Percentiles rank a stretch among this genome's conserved stretches.
phyloP scores from a whole-genome alignment of 2,888 invertebrate genomes.

The Agrotis clavis region DNA sequence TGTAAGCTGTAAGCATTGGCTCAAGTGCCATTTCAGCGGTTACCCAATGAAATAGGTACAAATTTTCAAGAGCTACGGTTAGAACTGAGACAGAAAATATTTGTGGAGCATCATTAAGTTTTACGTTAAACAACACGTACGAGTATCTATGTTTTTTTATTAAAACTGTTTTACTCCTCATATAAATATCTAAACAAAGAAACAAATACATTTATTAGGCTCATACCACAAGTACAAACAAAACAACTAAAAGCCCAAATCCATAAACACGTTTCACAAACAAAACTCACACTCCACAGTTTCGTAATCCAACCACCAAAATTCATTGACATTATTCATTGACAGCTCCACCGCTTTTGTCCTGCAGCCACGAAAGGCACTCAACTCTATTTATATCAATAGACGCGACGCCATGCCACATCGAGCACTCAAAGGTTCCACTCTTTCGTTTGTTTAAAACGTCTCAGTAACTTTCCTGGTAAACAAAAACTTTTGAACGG shows the following conservation, averaged over 20 bases:
- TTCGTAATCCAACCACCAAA: slow-evolving; percentile 12
- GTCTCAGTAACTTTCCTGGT: slow-evolving; percentile 63
- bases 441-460: slow-evolving; percentile 60
- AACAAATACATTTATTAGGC: no score
- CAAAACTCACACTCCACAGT: not conserved
- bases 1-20: no score
- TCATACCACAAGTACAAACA: no score
- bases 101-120: no score
- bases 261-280: not conserved
- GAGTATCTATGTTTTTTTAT: no score
- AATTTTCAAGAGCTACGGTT: no score
- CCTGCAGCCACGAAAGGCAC: slow-evolving; percentile 15
- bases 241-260: not conserved
- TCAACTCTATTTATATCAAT: slow-evolving; percentile 49
- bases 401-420: slow-evolving; percentile 21
- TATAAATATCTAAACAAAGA: no score
- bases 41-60: no score
- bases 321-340: slow-evolving; percentile 31
- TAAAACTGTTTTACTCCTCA: no score
- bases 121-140: no score
- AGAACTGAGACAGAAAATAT: no score
- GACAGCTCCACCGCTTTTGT: slow-evolving; percentile 21
- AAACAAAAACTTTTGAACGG: slow-evolving; percentile 75
- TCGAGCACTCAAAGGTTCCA: slow-evolving; percentile 47
- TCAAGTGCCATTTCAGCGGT: no score